Conservation (phyloP, 2,888 invertebrate species). For the Tromatobia lineatoria region DNA sequence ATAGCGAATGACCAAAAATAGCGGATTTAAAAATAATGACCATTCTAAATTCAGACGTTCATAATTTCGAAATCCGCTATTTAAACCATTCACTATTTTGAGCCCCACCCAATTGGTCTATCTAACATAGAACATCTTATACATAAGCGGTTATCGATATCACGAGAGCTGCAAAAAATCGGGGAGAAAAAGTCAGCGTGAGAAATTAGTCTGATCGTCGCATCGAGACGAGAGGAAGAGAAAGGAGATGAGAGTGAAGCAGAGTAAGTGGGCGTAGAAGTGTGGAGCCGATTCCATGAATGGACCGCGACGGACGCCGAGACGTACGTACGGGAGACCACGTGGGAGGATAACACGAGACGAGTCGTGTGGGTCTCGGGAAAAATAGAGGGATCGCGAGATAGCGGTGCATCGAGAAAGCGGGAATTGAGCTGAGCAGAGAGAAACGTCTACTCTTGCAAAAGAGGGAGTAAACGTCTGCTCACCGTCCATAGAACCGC, state of each 20-base stretch:
- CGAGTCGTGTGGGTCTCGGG: conserved; percentile 43
- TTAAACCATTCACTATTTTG: too few species aligned
- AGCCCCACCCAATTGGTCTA: background rate
- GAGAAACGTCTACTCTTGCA: conserved; percentile 14
- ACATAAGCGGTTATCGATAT: conserved; percentile 24
- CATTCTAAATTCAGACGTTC: too few species aligned
- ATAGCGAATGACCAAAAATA: too few species aligned
- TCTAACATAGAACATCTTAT: background rate
- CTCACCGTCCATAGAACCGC: background rate
- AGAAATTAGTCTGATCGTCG: conserved; percentile 13
- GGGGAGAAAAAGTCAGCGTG: background rate
- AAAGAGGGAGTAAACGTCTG: background rate
- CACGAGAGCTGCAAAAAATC: background rate
- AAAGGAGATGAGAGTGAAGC: background rate
- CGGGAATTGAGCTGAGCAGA: conserved; percentile 12
- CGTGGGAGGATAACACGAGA: conserved; percentile 64
- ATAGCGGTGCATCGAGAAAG: conserved; percentile 44
- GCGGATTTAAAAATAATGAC: too few species aligned
- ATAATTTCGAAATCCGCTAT: too few species aligned
- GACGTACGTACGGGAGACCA: conserved; percentile 48
- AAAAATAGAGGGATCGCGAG: conserved; percentile 51
- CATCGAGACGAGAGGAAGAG: background rate
- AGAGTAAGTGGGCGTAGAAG: conserved; percentile 43
- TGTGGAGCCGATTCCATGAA: conserved; percentile 67
- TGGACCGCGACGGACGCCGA: conserved; percentile 61